Percentiles rank a stretch among this genome's conserved stretches.
Evolutionary conservation across 1,140 invertebrate genomes (phyloP).

Genomic region (Drosophila sturtevanti): DNA sequence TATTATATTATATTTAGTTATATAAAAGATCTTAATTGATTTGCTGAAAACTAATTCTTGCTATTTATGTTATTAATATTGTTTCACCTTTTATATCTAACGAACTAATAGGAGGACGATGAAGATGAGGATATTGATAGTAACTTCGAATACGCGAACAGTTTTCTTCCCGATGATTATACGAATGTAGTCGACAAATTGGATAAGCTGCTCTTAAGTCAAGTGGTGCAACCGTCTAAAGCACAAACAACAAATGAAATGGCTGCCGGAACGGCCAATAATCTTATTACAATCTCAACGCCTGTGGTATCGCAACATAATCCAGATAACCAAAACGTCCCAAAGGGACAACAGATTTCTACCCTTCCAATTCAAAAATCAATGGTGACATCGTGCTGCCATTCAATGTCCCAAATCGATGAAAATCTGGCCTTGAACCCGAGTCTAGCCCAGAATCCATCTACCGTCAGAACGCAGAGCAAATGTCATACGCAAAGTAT

Average conservation of each 20-base stretch:
- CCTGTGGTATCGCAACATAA: not conserved
- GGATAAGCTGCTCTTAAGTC: conserved; percentile 55
- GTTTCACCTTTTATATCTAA: too few relatives aligned
- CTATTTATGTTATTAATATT: too few relatives aligned
- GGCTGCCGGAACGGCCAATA: conserved; percentile 2
- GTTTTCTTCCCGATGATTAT: conserved; percentile 67
- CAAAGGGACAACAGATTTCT: not conserved
- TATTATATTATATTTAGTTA: too few relatives aligned
- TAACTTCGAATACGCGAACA: conserved; percentile 71
- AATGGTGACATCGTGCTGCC: not conserved
- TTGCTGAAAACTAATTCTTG: too few relatives aligned
- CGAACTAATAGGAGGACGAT: conserved; percentile 37
- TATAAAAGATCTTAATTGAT: too few relatives aligned
- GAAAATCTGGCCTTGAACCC: not conserved
- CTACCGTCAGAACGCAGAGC: not conserved
- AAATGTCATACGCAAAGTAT: not conserved
- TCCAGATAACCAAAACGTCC: not conserved
- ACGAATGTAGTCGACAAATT: conserved; percentile 72
- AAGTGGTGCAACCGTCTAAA: conserved; percentile 27
- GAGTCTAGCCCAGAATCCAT: not conserved
- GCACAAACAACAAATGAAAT: conserved; percentile 18
- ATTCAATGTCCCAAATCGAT: not conserved
- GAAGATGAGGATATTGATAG: conserved; percentile 69
- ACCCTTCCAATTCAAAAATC: not conserved
- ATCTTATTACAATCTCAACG: not conserved